Evolutionary conservation across 2,797 vertebrate species (phyloP), one percentile per base, ranked within the genome.

Genomic region (Helicolenus hilgendorfi): DNA sequence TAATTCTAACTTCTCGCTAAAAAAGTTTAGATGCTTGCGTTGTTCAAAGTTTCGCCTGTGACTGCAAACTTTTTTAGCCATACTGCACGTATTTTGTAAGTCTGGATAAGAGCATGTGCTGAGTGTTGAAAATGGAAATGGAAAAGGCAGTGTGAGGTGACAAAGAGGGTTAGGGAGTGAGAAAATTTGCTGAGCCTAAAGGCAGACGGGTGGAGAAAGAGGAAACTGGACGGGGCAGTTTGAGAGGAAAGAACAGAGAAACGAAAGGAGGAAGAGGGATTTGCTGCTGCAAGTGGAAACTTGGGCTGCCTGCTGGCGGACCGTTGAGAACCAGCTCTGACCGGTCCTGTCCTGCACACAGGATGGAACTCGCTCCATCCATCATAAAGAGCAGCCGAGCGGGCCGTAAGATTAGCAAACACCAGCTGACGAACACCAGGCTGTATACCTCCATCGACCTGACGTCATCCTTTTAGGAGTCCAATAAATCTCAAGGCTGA

Each of bases 311-410:
- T 77, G 78, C 59, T 36, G 76, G 63, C 18, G 53, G 74, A 75
- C 49, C 29, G 31, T 8, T 41, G 74, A 79, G 84, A 96, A 95
- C 96, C 93, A 87, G 96, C 81, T 92, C 62, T 31, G 80, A 96
- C 96, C 69, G 81, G 96, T 85, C 81, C 70, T 7, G 73, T 69
- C 83, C 86, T 84, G 95, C 38, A 29, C 68, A 70, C 71, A 58
- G 73, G 81, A 90, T 26, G 45, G 49, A 18, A 83, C 65, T 72
- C 45, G 7, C 18, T 53, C 33, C 31, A 80, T 91, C 88, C 56
- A 55, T 94, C 86, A 77, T 77, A 88, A 83, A 92, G 75, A 83
- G 81, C 77, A 88, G 92, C 64, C 67, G 68, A 87, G 79, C 70
- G 67, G 63, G 63, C 72, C 2, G 72, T 45, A 26, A 83, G 86